A percentile compares a stretch with the other conserved stretches of the same genome.
Evolutionary conservation across 2,113 vertebrate genomes (phyloP).

Genomic region (Cochlearius cochlearius): DNA sequence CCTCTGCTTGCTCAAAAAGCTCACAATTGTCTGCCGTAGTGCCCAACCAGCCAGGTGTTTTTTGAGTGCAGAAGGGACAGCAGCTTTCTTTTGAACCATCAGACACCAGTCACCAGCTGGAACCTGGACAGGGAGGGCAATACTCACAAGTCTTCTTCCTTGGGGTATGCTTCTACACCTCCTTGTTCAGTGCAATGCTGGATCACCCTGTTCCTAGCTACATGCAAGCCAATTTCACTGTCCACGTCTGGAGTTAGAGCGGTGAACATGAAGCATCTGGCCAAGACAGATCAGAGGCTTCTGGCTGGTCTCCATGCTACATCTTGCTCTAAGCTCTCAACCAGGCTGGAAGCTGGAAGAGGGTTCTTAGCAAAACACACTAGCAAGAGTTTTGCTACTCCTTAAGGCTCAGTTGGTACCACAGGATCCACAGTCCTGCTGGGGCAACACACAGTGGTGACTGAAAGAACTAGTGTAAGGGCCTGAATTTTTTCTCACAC

Average conservation of each 20-base stretch:
- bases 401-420: rapidly evolving
- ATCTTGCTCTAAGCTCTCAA: rapidly evolving
- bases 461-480: too few relatives aligned
- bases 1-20: not conserved
- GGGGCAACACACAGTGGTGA: rapidly evolving
- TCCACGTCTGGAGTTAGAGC: not conserved
- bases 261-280: rapidly evolving
- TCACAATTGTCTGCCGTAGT: not conserved
- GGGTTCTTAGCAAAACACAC: not conserved
- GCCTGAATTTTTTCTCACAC: not conserved
- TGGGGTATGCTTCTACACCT: not conserved
- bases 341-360: not conserved
- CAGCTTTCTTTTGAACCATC: not conserved
- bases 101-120: not conserved
- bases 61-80: not conserved
- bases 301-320: not conserved
- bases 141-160: not conserved
- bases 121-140: not conserved
- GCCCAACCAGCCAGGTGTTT: not conserved
- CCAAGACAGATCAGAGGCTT: not conserved
- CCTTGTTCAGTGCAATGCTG: not conserved
- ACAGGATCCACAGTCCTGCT: too few relatives aligned
- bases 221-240: not conserved
- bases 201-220: not conserved
- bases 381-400: not conserved